Evolutionary conservation across 2,888 invertebrate genomes (phyloP).

Genomic region (Tenthredo notha): DNA sequence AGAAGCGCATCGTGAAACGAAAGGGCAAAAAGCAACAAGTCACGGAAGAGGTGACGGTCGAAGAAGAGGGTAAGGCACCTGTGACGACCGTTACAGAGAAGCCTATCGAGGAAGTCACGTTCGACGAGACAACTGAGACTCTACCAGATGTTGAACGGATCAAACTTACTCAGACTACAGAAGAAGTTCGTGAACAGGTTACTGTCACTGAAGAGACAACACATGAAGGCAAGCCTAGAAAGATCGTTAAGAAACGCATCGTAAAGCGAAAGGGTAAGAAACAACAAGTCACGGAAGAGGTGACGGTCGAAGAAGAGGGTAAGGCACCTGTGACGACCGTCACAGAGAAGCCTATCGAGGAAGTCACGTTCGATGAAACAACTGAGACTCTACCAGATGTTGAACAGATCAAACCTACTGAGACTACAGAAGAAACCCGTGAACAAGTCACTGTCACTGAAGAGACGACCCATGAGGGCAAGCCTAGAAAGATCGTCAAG

Average conservation of each 20-base stretch:
- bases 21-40: slow-evolving; percentile 77
- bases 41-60: slow-evolving; percentile 78
- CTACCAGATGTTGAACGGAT: no score
- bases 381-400: slow-evolving; percentile 64
- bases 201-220: slow-evolving; percentile 62
- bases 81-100: slow-evolving; percentile 70
- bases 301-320: slow-evolving; percentile 69
- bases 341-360: slow-evolving; percentile 68
- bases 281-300: slow-evolving; percentile 68
- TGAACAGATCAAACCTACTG: slow-evolving; percentile 58
- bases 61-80: slow-evolving; percentile 78
- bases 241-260: slow-evolving; percentile 52
- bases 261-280: slow-evolving; percentile 43
- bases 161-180: no score
- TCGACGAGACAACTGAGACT: slow-evolving; percentile 10
- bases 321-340: slow-evolving; percentile 73
- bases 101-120: slow-evolving; percentile 60
- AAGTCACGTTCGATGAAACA: slow-evolving; percentile 59
- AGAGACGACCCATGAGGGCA: slow-evolving; percentile 62
- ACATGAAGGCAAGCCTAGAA: slow-evolving; percentile 69
- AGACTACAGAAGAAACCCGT: slow-evolving; percentile 68
- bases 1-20: slow-evolving; percentile 75
- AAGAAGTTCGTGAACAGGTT: slow-evolving; percentile 74
- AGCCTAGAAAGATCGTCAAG: slow-evolving; percentile 68
- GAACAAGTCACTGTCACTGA: slow-evolving; percentile 59